Conservation (phyloP, 2,113 vertebrate species). For the Hymenochirus boettgeri region DNA sequence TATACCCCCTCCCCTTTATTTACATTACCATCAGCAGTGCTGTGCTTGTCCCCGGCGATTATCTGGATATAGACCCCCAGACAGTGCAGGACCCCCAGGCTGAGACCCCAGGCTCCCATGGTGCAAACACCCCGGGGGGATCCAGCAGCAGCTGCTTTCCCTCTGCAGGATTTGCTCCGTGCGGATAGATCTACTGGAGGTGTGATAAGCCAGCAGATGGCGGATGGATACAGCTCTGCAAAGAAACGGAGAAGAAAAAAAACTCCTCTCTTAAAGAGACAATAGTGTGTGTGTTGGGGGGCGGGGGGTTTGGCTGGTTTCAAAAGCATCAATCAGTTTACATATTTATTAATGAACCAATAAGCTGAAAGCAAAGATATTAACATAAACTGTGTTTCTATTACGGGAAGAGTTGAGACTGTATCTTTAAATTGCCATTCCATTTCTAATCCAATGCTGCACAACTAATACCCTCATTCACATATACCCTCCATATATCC, state of each 20-base stretch:
- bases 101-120: slow-evolving; percentile 72
- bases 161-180: slow-evolving; percentile 17
- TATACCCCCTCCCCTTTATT: background rate
- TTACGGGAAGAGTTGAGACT: too few species aligned
- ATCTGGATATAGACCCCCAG: slow-evolving; percentile 85
- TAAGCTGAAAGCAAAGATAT: too few species aligned
- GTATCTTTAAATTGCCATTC: too few species aligned
- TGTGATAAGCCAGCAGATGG: background rate
- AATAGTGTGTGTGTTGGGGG: too few species aligned
- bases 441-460: too few species aligned
- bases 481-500: too few species aligned
- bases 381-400: too few species aligned
- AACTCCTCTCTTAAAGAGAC: slow-evolving; percentile 10
- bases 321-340: too few species aligned
- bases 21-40: slow-evolving; percentile 28
- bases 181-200: slow-evolving; percentile 25
- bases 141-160: slow-evolving; percentile 30
- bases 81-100: slow-evolving; percentile 76
- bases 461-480: too few species aligned
- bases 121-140: slow-evolving; percentile 51
- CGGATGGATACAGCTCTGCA: slow-evolving; percentile 26
- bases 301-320: too few species aligned
- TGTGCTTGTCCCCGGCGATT: slow-evolving; percentile 67
- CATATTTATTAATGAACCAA: too few species aligned
- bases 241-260: slow-evolving; percentile 8